These are phyloP conservation scores for Danionella dracula DNA, from an alignment of 2,797 vertebrate species.

Conservation along the genomic window DNA sequence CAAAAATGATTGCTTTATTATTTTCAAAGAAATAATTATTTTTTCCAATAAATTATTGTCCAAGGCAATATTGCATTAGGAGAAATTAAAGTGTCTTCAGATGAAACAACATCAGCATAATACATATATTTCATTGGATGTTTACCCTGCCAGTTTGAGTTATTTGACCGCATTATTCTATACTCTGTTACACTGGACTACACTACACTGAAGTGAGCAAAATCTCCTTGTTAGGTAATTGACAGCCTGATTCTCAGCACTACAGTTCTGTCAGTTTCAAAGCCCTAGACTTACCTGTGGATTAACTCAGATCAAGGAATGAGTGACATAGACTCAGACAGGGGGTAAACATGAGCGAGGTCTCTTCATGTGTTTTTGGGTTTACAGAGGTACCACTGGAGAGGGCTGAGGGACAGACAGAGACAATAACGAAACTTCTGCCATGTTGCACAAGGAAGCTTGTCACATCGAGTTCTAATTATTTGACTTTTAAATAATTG, in stretches of 20 bases:
- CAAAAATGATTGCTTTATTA: too few species aligned
- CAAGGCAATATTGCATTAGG: too few species aligned
- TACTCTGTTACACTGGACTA: background rate
- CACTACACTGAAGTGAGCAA: conserved; percentile 4
- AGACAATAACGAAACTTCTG: conserved; percentile 54
- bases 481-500: too few species aligned
- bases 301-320: conserved; percentile 67
- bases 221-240: conserved; percentile 10
- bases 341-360: conserved; percentile 5
- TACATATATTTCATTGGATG: too few species aligned
- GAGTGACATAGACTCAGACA: conserved; percentile 57
- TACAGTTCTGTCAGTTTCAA: conserved; percentile 55
- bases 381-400: conserved; percentile 51
- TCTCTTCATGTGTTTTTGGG: conserved; percentile 52
- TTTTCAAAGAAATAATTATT: too few species aligned
- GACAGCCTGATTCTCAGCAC: conserved; percentile 37
- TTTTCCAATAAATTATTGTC: too few species aligned
- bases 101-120: background rate
- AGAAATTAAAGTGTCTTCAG: too few species aligned
- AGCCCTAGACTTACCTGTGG: conserved; percentile 68
- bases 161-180: background rate
- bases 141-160: background rate
- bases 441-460: conserved; percentile 72
- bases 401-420: conserved; percentile 25
- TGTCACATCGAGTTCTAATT: background rate